These are phyloP conservation scores for Typhlichthys subterraneus DNA, from an alignment of 2,797 vertebrate species.

Conservation along the genomic window DNA sequence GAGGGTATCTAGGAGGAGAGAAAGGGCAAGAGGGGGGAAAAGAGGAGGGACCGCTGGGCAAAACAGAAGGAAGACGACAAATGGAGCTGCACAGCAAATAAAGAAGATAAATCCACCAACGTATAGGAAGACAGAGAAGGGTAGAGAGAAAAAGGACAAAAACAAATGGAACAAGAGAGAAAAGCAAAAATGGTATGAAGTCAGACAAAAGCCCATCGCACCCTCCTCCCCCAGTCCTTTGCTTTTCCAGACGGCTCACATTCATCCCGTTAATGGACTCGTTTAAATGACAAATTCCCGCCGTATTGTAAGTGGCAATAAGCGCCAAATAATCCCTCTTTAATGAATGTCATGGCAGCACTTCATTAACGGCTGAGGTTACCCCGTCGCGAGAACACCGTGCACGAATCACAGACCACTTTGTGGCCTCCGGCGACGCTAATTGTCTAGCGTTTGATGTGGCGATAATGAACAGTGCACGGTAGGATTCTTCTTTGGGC, in stretches of 20 bases:
- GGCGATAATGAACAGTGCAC: constrained; percentile 45
- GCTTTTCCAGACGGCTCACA: constrained; percentile 18
- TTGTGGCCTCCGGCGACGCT: constrained; percentile 39
- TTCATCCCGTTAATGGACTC: constrained; percentile 61
- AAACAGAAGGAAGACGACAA: not conserved
- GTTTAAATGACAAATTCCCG: constrained; percentile 67
- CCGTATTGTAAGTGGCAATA: constrained; percentile 65
- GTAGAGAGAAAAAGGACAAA: constrained; percentile 8
- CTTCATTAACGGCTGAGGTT: constrained; percentile 73
- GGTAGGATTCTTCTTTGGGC: not conserved
- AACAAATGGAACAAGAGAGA: not conserved
- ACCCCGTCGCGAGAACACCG: constrained; percentile 33
- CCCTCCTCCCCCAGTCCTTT: not conserved
- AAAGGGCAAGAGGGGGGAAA: not conserved
- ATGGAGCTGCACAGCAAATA: too few relatives aligned
- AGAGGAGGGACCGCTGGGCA: not conserved
- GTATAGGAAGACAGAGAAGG: not conserved
- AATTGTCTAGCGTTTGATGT: constrained; percentile 56
- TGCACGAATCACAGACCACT: constrained; percentile 46
- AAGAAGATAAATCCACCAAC: too few relatives aligned
- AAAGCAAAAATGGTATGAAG: not conserved
- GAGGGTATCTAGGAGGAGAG: too few relatives aligned
- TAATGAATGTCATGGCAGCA: constrained; percentile 72
- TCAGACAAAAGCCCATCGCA: not conserved
- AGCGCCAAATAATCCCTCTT: constrained; percentile 66